Evolutionary conservation across 2,888 invertebrate genomes (phyloP).

Genomic region (Leptinotarsa haldemani): DNA sequence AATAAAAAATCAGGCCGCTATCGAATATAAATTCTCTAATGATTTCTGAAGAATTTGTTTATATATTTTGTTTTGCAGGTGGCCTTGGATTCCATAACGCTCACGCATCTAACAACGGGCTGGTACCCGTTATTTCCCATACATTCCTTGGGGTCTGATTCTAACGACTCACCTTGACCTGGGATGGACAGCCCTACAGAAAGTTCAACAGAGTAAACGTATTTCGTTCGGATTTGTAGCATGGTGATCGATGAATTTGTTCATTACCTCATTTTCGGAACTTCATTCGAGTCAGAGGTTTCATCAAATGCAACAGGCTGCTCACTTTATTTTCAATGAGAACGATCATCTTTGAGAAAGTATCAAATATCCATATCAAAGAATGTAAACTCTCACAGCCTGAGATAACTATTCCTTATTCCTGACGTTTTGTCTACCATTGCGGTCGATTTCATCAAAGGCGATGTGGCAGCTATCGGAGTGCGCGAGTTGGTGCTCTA

Average conservation of each 20-base stretch:
- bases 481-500: too few relatives aligned
- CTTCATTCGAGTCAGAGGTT: neutral
- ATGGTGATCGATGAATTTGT: slow-evolving; percentile 17
- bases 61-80: slow-evolving; percentile 69
- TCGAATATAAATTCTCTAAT: too few relatives aligned
- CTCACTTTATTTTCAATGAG: neutral
- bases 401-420: too few relatives aligned
- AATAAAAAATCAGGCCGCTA: too few relatives aligned
- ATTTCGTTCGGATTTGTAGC: slow-evolving; percentile 19
- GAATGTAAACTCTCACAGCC: too few relatives aligned
- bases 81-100: slow-evolving; percentile 82
- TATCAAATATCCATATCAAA: too few relatives aligned
- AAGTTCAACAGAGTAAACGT: slow-evolving; percentile 43
- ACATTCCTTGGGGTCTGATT: slow-evolving; percentile 80
- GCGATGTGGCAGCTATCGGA: too few relatives aligned
- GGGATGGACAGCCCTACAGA: slow-evolving; percentile 49
- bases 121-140: slow-evolving; percentile 95
- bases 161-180: slow-evolving; percentile 67
- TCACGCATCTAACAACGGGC: slow-evolving; percentile 84
- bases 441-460: too few relatives aligned
- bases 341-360: neutral
- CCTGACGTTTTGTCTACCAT: too few relatives aligned
- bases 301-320: neutral
- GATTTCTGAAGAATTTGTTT: neutral
- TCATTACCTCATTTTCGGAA: neutral